Base-by-base conservation (phyloP, 2,797 vertebrate species). In the Lagocephalus sceleratus region DNA sequence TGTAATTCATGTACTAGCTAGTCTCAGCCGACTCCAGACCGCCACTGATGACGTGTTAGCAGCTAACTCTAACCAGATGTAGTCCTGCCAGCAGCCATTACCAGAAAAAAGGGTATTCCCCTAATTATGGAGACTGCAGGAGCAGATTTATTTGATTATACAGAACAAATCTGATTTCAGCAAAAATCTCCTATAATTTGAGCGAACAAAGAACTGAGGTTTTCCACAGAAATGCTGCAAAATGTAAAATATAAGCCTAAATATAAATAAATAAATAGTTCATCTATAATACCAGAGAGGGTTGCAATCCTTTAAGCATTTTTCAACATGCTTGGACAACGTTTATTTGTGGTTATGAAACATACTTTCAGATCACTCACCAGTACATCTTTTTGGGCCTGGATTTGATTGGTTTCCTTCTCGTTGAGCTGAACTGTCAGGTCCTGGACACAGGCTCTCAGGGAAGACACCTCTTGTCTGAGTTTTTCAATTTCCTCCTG, bases 401-500 rank as follows among this genome's bases (percentile, higher is more conserved):
- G 82, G 50, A 85, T 76, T 51, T 82, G 82, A 39, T 54, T 51
- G 8, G 48, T 47, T 66, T 76, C 77, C 11, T 52, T 85, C 25
- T 90, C 86, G 10, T 70, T 67, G 16, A 90, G 82, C 55, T 83
- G 85, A 21, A n/a, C 23, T 0, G 59, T 85, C 38, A 92, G 60
- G 44, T 88, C 73, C 57, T 88, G 73, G 26, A 90, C 77, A 5
- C 61, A 59, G 23, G 21, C 42, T 46, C 20, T 76, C 78, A 88
- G 66, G 32, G 81, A 83, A 1, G 51, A 41, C 41, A 84, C 75
- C 73, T 92, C 89, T 68, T 78, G 75, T 38, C 77, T 73, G 6
- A 92, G 83, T 21, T 35, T 81, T 59, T 90, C 79, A 6, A 85
- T 85, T 78, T 92, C 89, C 68, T 90, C 85, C 73, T 88, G 89